A percentile compares a stretch with the other conserved stretches of the same genome.
These are phyloP conservation scores for Hedychridium roseum DNA, from an alignment of 2,888 invertebrate genomes.

Conservation along the genomic window DNA sequence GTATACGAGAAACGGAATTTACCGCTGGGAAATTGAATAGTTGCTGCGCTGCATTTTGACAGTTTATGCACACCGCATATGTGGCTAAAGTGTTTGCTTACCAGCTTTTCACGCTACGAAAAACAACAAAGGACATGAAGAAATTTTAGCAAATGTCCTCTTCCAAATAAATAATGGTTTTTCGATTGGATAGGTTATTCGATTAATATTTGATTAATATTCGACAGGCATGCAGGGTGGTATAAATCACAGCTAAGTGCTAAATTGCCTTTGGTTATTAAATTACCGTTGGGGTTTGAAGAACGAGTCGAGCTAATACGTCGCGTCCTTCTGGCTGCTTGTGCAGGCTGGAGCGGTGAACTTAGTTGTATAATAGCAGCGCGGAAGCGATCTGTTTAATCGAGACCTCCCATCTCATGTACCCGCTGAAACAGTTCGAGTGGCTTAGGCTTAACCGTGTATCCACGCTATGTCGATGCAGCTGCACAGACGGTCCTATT, in stretches of 20 bases:
- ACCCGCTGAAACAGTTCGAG: slow-evolving; percentile 35
- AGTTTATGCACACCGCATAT: too few species aligned
- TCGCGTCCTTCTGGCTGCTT: neutral
- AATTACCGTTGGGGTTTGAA: neutral
- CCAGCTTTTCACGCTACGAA: too few species aligned
- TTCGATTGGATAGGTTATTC: too few species aligned
- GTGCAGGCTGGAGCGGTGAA: slow-evolving; percentile 10
- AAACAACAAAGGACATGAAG: too few species aligned
- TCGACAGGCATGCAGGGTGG: neutral
- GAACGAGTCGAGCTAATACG: neutral
- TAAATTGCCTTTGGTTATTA: neutral
- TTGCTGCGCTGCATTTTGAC: too few species aligned
- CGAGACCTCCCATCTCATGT: slow-evolving; percentile 37
- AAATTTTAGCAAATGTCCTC: too few species aligned
- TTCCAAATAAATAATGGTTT: too few species aligned
- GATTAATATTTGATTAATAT: neutral
- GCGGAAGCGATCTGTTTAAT: slow-evolving; percentile 39
- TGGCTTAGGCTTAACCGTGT: slow-evolving; percentile 37
- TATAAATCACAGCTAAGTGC: too few species aligned
- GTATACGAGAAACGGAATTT: too few species aligned
- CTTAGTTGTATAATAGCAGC: slow-evolving; percentile 24
- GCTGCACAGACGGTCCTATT: neutral
- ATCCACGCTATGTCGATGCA: neutral
- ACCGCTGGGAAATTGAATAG: too few species aligned
- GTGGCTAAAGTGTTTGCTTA: too few species aligned